Conservation (phyloP, 2,888 invertebrate genomes). For the Platycnemis pennipes region DNA sequence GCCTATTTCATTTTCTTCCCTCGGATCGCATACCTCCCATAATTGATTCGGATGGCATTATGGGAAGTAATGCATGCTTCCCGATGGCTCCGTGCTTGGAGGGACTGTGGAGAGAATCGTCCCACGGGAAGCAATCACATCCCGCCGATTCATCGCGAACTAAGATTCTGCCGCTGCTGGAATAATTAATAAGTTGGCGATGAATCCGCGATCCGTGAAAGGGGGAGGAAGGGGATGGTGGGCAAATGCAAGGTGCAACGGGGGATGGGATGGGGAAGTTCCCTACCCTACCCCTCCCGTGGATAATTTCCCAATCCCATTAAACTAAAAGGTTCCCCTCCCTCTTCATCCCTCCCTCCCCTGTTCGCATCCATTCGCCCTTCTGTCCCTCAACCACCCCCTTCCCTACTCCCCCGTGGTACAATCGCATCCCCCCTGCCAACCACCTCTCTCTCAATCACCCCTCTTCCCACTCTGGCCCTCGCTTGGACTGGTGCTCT, state of each 20-base stretch:
- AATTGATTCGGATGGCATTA: background rate
- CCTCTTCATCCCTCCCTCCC: background rate
- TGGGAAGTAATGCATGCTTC: background rate
- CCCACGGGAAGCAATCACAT: background rate
- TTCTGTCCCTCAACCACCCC: background rate
- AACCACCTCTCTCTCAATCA: background rate
- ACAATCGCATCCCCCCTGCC: background rate
- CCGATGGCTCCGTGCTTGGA: background rate
- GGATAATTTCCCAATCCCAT: conserved; percentile 33
- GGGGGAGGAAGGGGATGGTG: background rate
- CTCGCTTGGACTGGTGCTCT: background rate
- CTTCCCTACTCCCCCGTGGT: background rate
- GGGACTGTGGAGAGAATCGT: background rate
- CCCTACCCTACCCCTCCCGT: background rate
- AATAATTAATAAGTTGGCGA: conserved; percentile 12
- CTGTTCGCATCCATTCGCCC: background rate
- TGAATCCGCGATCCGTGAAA: background rate
- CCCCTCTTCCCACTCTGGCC: background rate
- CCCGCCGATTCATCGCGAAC: background rate
- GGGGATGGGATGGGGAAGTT: background rate
- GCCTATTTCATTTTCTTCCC: background rate
- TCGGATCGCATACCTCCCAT: background rate
- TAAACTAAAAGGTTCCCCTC: conserved; percentile 15
- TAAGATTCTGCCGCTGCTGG: background rate
- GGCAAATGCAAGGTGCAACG: background rate